Evolutionary conservation across 2,888 invertebrate genomes (phyloP).

Genomic region (Stenurella melanura): DNA sequence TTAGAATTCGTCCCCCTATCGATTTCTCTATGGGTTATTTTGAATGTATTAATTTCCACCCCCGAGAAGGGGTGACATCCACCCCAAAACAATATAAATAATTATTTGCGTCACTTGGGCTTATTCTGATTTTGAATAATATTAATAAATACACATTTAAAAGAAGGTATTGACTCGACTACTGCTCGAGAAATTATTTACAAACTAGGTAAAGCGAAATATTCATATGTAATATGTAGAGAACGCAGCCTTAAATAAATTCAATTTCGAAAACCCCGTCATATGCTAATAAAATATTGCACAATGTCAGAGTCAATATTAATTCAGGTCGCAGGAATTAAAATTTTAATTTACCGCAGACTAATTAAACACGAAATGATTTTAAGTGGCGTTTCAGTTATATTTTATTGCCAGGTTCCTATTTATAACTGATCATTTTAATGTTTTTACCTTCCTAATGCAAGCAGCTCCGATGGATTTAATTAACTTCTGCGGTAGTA

Average conservation of each 20-base stretch:
- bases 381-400: conserved; percentile 19
- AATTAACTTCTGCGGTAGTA: conserved; percentile 18
- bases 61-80: too few relatives aligned
- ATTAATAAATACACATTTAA: too few relatives aligned
- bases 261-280: neutral
- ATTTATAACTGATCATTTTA: conserved; percentile 29
- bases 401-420: conserved; percentile 16
- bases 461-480: neutral
- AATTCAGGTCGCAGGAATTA: conserved; percentile 17
- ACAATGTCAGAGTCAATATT: neutral
- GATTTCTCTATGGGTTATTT: too few relatives aligned
- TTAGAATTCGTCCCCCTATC: too few relatives aligned
- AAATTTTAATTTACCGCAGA: conserved; percentile 12
- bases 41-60: too few relatives aligned
- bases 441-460: conserved; percentile 8
- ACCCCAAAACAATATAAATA: too few relatives aligned
- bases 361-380: conserved; percentile 16
- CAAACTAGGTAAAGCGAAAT: too few relatives aligned
- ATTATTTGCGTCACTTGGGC: too few relatives aligned
- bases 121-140: too few relatives aligned
- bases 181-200: too few relatives aligned
- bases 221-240: neutral
- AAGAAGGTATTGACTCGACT: too few relatives aligned
- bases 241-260: neutral
- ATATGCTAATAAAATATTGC: neutral